Evolutionary conservation across 2,113 vertebrate genomes (phyloP), one percentile per base, ranked within the genome.

Genomic region (Tylochromis polylepis): DNA sequence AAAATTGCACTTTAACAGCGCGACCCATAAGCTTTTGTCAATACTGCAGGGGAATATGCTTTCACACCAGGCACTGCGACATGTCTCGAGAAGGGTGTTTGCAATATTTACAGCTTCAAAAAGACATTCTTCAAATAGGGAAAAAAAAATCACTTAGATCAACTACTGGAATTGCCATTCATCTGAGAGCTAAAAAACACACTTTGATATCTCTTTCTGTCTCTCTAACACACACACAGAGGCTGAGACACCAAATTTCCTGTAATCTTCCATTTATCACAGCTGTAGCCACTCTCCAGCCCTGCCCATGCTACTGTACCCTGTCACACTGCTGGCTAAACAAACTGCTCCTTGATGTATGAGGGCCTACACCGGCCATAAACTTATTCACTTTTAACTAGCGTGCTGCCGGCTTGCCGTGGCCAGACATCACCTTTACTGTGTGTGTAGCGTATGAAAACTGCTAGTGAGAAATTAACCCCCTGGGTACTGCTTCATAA

Each of bases 311-410:
- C 95, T 96, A 96, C 96, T 96, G 96, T 96, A 95, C 85, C 60
- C 96, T 94, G 95, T 97, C 97, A 96, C 95, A 95, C 92, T 93
- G 96, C 96, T 94, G 95, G 93, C 97, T 96, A 97, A 97, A 97
- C 97, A 97, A 97, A 97, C 97, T 96, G 91, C 92, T 96, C 93
- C 93, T 95, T 97, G 97, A 98, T 97, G 96, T 97, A 98, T 96
- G 96, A 94, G 93, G 91, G 91, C 94, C 96, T 97, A 91, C 96
- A 95, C 95, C 91, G 94, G 94, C 97, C 96, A 97, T 97, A 97
- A 97, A 97, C 96, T 95, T 97, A 98, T 98, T 96, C 97, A 96
- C 97, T 96, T 96, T 96, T 96, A 96, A 97, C 96, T 95, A 96
- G 94, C 92, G 70, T 92, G 94, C 95, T 95, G 95, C 95, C 29